A percentile compares a stretch with the other conserved stretches of the same genome.
These are phyloP conservation scores for Lophotis ruficrista DNA, from an alignment of 2,113 vertebrate genomes.

Conservation along the genomic window DNA sequence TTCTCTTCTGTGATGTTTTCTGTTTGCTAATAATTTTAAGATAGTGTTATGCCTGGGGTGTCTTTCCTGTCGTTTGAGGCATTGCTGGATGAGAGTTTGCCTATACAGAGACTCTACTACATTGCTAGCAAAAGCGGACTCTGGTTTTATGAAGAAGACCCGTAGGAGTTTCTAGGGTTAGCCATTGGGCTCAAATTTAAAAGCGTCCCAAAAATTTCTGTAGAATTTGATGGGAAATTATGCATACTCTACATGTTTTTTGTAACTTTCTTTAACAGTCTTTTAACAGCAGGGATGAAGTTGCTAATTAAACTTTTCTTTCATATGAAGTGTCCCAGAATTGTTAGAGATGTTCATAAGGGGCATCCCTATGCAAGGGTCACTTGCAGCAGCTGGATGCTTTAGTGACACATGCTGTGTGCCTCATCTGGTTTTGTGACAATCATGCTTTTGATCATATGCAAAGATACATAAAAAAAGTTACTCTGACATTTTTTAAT, in stretches of 20 bases:
- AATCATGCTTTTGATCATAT: conserved; percentile 5
- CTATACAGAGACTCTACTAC: neutral
- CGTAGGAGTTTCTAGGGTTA: neutral
- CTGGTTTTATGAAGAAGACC: neutral
- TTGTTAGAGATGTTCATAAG: neutral
- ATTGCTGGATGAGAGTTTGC: neutral
- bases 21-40: neutral
- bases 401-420: neutral
- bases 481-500: conserved; percentile 7
- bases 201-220: neutral
- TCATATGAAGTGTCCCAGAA: neutral
- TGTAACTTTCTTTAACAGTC: neutral
- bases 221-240: neutral
- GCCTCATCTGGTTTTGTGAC: conserved; percentile 1
- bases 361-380: neutral
- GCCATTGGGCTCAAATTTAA: neutral
- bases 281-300: neutral
- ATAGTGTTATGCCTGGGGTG: neutral
- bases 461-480: conserved; percentile 7
- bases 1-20: neutral
- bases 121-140: neutral
- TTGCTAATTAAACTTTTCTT: neutral
- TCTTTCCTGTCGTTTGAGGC: neutral
- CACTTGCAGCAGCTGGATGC: neutral
- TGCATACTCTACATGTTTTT: neutral